Percentiles rank a stretch among this genome's conserved stretches.
These are phyloP conservation scores for Pediacus dermestoides DNA, from an alignment of 2,888 invertebrate species.

Conservation along the genomic window DNA sequence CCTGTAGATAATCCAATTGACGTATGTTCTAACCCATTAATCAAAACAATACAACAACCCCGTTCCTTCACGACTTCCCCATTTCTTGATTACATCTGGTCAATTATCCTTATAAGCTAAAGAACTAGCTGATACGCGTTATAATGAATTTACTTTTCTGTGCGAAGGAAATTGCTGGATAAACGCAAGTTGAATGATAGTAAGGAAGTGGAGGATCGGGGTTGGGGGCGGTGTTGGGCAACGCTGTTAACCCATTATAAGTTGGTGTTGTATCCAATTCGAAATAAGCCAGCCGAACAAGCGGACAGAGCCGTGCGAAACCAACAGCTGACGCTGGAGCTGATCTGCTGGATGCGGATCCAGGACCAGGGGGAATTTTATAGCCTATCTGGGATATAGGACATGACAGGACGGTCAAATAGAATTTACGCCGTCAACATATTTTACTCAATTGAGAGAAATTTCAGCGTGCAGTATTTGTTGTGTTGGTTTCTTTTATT, in stretches of 20 bases:
- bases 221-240: constrained; percentile 5
- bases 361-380: too few species aligned
- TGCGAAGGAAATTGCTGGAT: too few species aligned
- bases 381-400: constrained; percentile 19
- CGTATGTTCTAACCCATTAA: too few species aligned
- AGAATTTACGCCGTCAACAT: constrained; percentile 18
- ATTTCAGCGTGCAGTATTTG: background rate
- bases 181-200: too few species aligned
- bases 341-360: too few species aligned
- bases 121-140: too few species aligned
- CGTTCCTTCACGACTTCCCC: too few species aligned
- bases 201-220: constrained; percentile 9
- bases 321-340: constrained; percentile 17
- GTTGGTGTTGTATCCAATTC: constrained; percentile 17
- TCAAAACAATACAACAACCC: constrained; percentile 16
- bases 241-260: constrained; percentile 15
- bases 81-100: too few species aligned
- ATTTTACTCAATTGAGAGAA: constrained; percentile 14
- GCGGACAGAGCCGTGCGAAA: constrained; percentile 20
- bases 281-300: constrained; percentile 18
- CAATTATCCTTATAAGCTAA: too few species aligned
- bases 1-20: too few species aligned
- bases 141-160: too few species aligned
- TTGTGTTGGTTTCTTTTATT: constrained; percentile 1
- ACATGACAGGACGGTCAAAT: constrained; percentile 22